These are phyloP conservation scores for Oreochromis niloticus DNA, from an alignment of 2,113 vertebrate genomes.

Conservation along the genomic window DNA sequence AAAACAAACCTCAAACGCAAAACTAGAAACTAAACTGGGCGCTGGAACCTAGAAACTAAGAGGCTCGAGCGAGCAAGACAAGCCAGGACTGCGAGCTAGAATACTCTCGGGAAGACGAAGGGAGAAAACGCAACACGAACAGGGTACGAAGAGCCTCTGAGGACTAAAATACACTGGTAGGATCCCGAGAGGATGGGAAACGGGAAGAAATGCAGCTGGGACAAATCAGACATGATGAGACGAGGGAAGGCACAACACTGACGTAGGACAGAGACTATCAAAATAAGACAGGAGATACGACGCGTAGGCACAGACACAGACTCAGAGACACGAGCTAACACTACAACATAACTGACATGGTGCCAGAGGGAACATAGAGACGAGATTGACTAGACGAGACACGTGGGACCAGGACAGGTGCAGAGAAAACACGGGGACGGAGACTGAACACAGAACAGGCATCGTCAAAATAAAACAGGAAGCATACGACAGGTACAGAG, in stretches of 20 bases:
- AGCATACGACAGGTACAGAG: not conserved
- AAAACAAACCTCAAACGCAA: fast-evolving
- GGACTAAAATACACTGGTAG: not conserved
- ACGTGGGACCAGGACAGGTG: not conserved
- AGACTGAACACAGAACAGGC: not conserved
- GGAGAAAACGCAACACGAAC: not conserved
- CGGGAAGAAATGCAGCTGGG: not conserved
- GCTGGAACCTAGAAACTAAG: not conserved
- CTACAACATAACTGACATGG: not conserved
- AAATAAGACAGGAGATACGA: not conserved
- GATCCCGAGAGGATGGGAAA: not conserved
- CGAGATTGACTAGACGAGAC: not conserved
- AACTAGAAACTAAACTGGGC: not conserved
- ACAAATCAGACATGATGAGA: not conserved
- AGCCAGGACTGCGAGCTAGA: fast-evolving
- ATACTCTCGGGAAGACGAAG: not conserved
- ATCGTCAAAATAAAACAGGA: not conserved
- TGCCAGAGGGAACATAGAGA: not conserved
- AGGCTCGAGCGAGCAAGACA: not conserved
- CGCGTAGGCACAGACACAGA: not conserved
- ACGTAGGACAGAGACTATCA: not conserved
- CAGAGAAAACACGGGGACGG: not conserved
- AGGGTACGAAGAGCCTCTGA: not conserved
- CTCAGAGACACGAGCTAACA: not conserved
- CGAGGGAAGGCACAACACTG: not conserved